phyloP scores from a whole-genome alignment of 2,113 vertebrate genomes.

The Scalopus aquaticus region DNA sequence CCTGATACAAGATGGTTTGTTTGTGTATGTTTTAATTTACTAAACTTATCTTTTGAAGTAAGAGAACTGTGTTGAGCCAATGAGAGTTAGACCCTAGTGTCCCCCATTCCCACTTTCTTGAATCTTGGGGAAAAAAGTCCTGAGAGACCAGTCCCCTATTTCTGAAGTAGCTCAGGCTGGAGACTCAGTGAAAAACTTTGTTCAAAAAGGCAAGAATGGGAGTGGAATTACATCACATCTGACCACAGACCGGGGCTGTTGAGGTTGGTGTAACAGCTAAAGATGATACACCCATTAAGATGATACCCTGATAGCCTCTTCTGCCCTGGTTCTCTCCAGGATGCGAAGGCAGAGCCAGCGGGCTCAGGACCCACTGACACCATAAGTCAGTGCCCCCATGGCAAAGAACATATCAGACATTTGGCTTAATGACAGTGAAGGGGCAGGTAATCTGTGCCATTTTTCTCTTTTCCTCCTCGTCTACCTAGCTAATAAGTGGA shows the following conservation, averaged over 20 bases:
- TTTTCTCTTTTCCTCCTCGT: slow-evolving; percentile 20
- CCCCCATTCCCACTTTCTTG: neutral
- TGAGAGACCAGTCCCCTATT: neutral
- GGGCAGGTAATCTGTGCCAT: neutral
- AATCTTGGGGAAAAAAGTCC: neutral
- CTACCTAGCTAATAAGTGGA: neutral
- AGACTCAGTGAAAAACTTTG: neutral
- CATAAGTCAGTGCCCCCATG: neutral
- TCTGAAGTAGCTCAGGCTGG: neutral
- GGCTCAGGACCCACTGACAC: neutral
- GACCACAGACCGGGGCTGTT: neutral
- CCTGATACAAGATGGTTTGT: neutral
- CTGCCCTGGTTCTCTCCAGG: neutral
- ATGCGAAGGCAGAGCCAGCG: neutral
- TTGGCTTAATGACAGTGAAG: neutral
- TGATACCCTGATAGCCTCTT: neutral
- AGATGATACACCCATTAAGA: neutral
- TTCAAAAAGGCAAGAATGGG: neutral
- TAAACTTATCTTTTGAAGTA: neutral
- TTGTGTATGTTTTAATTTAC: neutral
- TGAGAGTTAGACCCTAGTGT: neutral
- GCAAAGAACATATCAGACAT: neutral
- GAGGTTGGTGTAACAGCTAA: neutral
- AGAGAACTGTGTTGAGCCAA: neutral
- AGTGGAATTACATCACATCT: neutral